Base-by-base conservation (phyloP, 2,888 invertebrate genomes). In the Leptothorax acervorum region DNA sequence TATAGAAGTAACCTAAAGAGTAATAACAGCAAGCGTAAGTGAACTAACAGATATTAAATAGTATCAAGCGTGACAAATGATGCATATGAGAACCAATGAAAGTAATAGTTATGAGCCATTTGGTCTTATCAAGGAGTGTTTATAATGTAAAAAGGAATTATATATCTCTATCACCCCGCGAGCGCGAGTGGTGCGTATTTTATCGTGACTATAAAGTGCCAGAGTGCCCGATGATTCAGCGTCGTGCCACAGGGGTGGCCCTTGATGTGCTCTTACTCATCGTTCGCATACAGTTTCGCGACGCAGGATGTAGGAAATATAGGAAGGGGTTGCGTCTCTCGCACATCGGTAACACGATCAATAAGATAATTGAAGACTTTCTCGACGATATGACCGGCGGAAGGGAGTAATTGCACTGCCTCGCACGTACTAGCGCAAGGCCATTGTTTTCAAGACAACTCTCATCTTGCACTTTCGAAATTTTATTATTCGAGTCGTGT, bases 361-460 rank as follows among this genome's bases (percentile, higher is more conserved):
- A 92, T 92, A 92, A 92, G 90, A 92, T 92, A 92, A 92, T 92
- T 92, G 92, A 92, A 92, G 91, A 92, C 90, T 92, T 92, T 92
- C 90, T 90, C 90, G 90, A 90, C 90, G 84, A 89, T 88, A 23
- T 48, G 23, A 39, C 53, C 89, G 88, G 88, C 92, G 92, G 92
- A 92, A 92, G 91, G 86, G 90, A 90, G 86, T 90, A 90, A 92
- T 92, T 92, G 91, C 86, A 86, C 87, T 88, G 84, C 88, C 87
- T 89, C 85, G 85, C 87, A 86, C 85, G 66, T 70, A 86, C 85
- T 85, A 78, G 83, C 82, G 86, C 86, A 90, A 87, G 87, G 86
- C 85, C 89, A 87, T 88, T 88, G 87, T 88, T 90, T 90, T 71
- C 85, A 9, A 35, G 70, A 45, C n/a, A 18, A 18, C 15, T 4